Conservation (phyloP, 2,113 vertebrate species). For the Ptilorrhoa leucosticta region DNA sequence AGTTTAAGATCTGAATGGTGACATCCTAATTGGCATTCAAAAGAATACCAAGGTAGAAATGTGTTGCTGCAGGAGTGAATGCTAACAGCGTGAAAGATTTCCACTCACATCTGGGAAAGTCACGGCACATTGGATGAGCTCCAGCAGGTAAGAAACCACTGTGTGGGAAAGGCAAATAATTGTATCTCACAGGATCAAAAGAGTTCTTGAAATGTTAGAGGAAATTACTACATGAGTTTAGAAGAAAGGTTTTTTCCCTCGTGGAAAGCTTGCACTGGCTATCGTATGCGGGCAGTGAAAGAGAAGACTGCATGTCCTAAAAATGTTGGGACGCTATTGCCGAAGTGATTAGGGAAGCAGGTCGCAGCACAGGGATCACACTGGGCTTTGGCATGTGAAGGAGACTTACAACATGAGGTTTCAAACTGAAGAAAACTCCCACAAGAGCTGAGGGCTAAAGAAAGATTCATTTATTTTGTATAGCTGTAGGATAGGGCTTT, state of each 20-base stretch:
- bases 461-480: background rate
- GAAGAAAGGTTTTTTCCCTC: background rate
- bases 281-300: accelerated
- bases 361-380: background rate
- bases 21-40: slow-evolving; percentile 24
- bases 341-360: background rate
- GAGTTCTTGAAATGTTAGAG: background rate
- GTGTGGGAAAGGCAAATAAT: background rate
- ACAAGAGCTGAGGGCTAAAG: background rate
- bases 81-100: slow-evolving; percentile 26
- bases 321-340: background rate
- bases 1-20: background rate
- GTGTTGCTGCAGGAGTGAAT: background rate
- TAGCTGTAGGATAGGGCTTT: background rate
- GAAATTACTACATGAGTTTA: slow-evolving; percentile 3
- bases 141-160: slow-evolving; percentile 9
- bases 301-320: background rate
- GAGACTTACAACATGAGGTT: background rate
- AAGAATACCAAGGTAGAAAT: background rate
- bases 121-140: slow-evolving; percentile 1
- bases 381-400: background rate
- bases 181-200: background rate
- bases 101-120: slow-evolving; percentile 1
- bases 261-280: background rate
- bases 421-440: background rate